A percentile compares a stretch with the other conserved stretches of the same genome.
These are phyloP conservation scores for Oryzias celebensis DNA, from an alignment of 2,113 vertebrate species.

Conservation along the genomic window DNA sequence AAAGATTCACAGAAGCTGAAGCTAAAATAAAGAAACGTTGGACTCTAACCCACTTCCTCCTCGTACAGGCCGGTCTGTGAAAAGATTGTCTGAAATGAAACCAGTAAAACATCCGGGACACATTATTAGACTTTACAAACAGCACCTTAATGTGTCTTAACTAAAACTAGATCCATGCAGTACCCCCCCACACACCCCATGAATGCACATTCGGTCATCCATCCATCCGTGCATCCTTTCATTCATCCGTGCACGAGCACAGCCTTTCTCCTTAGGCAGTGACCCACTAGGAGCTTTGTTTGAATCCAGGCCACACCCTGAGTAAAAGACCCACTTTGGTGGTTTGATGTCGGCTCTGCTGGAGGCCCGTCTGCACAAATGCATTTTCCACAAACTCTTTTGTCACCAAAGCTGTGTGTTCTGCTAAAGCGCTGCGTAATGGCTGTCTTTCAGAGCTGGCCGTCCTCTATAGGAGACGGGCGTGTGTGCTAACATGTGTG, in stretches of 20 bases:
- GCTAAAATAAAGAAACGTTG: no score
- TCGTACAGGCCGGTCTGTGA: no score
- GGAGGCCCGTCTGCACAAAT: slow-evolving; percentile 3
- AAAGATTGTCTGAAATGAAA: no score
- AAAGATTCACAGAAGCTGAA: no score
- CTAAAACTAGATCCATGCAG: no score
- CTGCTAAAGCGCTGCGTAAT: slow-evolving; percentile 21
- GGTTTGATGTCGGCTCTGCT: slow-evolving; percentile 27
- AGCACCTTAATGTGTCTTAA: no score
- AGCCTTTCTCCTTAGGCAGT: slow-evolving; percentile 47
- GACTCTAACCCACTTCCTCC: no score
- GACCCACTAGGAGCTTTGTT: slow-evolving; percentile 61
- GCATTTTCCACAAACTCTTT: slow-evolving; percentile 23
- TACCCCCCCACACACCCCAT: neutral
- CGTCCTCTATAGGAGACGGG: slow-evolving; percentile 10
- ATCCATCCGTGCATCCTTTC: slow-evolving; percentile 25
- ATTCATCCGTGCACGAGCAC: slow-evolving; percentile 34
- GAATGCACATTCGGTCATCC: neutral
- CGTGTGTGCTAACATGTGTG: slow-evolving; percentile 4
- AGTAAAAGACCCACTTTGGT: slow-evolving; percentile 37
- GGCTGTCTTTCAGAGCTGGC: slow-evolving; percentile 30
- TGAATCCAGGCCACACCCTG: slow-evolving; percentile 68
- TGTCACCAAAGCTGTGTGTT: slow-evolving; percentile 2
- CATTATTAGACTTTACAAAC: no score
- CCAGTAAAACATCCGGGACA: no score